Base-by-base conservation (phyloP, 2,797 vertebrate species). In the Myiotriccus ornatus region DNA sequence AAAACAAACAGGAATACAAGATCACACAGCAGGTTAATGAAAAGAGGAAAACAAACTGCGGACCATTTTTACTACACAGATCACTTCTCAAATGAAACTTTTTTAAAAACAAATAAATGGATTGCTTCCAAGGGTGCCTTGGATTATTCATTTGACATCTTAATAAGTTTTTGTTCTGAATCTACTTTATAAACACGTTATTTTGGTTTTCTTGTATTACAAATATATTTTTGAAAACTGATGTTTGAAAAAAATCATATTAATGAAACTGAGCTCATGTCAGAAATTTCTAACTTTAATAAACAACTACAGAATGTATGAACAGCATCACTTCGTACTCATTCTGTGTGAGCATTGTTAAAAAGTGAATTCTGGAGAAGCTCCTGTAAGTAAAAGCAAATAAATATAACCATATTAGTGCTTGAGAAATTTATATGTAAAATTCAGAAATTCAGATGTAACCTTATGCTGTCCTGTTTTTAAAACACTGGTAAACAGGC, bases 281-380 rank as follows among this genome's bases (percentile, higher is more conserved):
- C 20, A 65, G 37, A 23, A 55, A 46, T 23, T 41, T 50, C n/a
- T 35, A 55, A 41, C 35, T 49, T 60, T 22, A 75, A 46, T 49
- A 35, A 8, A 24, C 12, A 62, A 10, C 35, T 55, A 60, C 10
- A 70, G 52, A 76, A 87, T 13, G 12, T 46, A 65, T 25, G 3
- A 60, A 76, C 60, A 71, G 6, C 84, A 65, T 30, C 0, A 0
- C n/a, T 78, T 69, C 20, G 15, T 35, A 64, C 0, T 1, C 12
- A 35, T 55, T 85, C 50, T 41, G 7, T 21, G 23, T 24, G 2
- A 89, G 14, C 23, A 20, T 2, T 64, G 24, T 74, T 24, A 73
- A 68, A 53, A 81, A 53, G 60, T 8, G 2, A 78, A 18, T 50
- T 60, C 71, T 55, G 27, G n/a, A 78, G n/a, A 69, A 78, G 41